Evolutionary conservation across 2,797 vertebrate species (phyloP).

Genomic region (Urocyon cinereoargenteus): DNA sequence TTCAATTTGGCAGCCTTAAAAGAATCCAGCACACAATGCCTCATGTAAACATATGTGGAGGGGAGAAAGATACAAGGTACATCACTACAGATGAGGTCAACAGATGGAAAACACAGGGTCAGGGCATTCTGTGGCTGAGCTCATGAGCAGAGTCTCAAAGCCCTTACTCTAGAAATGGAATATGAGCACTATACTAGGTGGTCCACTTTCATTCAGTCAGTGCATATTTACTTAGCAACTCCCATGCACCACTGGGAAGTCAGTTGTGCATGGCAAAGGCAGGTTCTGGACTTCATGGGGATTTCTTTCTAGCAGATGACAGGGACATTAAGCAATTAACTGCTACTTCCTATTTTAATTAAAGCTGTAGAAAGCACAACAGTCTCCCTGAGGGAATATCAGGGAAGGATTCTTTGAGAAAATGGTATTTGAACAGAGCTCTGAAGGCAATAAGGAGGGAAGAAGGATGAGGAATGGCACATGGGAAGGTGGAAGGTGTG

Average conservation of each 20-base stretch:
- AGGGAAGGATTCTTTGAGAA: neutral
- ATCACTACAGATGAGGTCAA: too few relatives aligned
- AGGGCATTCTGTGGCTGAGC: neutral
- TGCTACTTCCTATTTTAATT: neutral
- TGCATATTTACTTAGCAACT: rapidly evolving
- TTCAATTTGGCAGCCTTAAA: neutral
- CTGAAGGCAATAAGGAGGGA: neutral
- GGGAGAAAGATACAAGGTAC: neutral
- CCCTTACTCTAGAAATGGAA: neutral
- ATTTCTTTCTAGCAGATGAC: neutral
- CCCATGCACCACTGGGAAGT: rapidly evolving
- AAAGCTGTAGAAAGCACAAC: neutral
- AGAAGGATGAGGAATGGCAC: too few relatives aligned
- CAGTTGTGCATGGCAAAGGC: rapidly evolving
- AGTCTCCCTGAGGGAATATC: neutral
- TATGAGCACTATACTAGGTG: rapidly evolving
- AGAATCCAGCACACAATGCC: neutral
- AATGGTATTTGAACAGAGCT: neutral
- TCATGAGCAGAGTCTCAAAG: neutral
- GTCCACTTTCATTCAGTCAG: neutral
- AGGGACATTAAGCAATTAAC: neutral
- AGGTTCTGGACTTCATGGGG: too few relatives aligned
- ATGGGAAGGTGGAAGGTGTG: neutral
- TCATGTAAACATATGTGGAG: rapidly evolving
- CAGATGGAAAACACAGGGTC: rapidly evolving